Evolutionary conservation across 2,113 vertebrate genomes (phyloP).

Genomic region (Bettongia penicillata): DNA sequence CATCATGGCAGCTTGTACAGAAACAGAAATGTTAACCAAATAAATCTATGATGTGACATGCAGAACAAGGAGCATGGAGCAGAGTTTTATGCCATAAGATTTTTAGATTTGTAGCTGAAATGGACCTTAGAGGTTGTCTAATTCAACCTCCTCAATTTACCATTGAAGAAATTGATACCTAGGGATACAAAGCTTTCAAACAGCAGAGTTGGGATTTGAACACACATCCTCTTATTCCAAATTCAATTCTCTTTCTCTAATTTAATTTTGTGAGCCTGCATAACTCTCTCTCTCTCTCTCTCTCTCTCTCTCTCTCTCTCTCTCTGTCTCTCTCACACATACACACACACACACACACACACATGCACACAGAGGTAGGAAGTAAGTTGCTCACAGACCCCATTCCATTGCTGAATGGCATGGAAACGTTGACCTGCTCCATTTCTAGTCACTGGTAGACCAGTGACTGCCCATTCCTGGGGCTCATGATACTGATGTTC

Average conservation of each 20-base stretch:
- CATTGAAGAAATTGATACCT: background rate
- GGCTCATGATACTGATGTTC: background rate
- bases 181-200: background rate
- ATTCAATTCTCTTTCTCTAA: background rate
- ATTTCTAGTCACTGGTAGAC: background rate
- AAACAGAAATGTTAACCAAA: slow-evolving; percentile 68
- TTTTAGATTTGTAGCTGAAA: background rate
- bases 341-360: no score
- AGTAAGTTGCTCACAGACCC: no score
- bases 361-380: no score
- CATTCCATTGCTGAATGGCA: background rate
- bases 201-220: background rate
- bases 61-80: background rate
- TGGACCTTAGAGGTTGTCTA: background rate
- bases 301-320: background rate
- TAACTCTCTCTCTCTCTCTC: background rate
- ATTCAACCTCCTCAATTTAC: background rate
- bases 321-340: no score
- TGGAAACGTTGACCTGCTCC: background rate
- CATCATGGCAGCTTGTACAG: slow-evolving; percentile 58
- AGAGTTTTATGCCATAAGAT: background rate
- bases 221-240: background rate
- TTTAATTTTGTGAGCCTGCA: background rate
- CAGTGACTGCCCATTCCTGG: background rate
- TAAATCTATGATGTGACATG: slow-evolving; percentile 39